Conservation (phyloP, 2,797 vertebrate genomes). For the Manis crassicaudata region DNA sequence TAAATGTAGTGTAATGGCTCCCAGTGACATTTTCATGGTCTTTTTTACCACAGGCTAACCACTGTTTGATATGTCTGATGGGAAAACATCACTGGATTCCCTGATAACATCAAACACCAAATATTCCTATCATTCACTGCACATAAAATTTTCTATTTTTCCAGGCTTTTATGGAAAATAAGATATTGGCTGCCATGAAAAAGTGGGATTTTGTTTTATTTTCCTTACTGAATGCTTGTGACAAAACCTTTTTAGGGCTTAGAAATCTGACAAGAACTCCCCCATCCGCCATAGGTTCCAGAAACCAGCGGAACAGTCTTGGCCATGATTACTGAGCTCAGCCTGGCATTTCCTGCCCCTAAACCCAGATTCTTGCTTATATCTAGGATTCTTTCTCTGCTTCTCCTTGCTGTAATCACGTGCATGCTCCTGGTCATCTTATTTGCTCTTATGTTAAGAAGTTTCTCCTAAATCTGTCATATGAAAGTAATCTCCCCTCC, state of each 20-base stretch:
- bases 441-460: background rate
- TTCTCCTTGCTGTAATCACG: background rate
- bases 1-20: background rate
- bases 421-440: background rate
- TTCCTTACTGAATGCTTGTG: background rate
- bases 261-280: background rate
- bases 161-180: background rate
- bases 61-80: background rate
- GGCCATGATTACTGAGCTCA: background rate
- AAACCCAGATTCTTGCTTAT: background rate
- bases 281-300: background rate
- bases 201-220: background rate
- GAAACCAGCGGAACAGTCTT: background rate
- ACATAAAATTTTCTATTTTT: conserved; percentile 13
- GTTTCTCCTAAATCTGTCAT: background rate
- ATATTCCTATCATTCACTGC: background rate
- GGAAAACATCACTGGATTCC: background rate
- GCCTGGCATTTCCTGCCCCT: background rate
- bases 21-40: background rate
- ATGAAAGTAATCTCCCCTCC: background rate
- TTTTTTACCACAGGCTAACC: background rate
- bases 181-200: background rate
- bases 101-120: background rate
- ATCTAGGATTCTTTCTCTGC: background rate
- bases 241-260: conserved; percentile 15